phyloP scores from a whole-genome alignment of 2,797 vertebrate genomes.

The Sorex maritimensis region DNA sequence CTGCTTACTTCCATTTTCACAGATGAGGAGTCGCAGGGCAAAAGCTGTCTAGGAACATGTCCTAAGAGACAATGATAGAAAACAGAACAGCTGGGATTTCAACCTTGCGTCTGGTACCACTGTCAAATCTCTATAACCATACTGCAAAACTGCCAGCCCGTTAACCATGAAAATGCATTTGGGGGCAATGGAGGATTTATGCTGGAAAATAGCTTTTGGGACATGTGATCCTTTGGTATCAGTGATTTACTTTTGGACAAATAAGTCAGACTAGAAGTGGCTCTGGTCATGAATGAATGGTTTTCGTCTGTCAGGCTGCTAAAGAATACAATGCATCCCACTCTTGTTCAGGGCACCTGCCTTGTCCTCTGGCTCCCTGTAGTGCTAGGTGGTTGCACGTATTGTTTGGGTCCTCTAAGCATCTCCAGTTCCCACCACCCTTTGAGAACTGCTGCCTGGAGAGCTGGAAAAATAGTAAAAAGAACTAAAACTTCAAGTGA shows the following conservation, averaged over 20 bases:
- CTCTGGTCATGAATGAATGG: background rate
- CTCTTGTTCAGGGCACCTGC: background rate
- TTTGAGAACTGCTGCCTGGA: background rate
- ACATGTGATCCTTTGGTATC: background rate
- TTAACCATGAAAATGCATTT: background rate
- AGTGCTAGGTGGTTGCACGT: background rate
- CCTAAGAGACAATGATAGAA: background rate
- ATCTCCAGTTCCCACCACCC: no score
- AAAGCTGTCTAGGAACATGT: background rate
- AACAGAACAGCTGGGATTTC: background rate
- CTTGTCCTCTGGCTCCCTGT: background rate
- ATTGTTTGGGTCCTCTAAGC: background rate
- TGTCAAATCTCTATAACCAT: background rate
- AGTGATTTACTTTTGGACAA: background rate
- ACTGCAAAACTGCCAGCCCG: background rate
- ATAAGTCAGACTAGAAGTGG: background rate
- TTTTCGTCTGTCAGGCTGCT: background rate
- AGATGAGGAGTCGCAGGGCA: background rate
- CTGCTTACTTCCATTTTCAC: no score
- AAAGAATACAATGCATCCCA: background rate
- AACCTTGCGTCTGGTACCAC: background rate
- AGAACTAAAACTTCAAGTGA: conserved; percentile 37
- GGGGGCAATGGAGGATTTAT: background rate
- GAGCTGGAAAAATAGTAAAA: background rate
- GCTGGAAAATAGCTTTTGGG: background rate